phyloP scores from a whole-genome alignment of 64 coral and sea anemone genomes.

The Montipora cactus region DNA sequence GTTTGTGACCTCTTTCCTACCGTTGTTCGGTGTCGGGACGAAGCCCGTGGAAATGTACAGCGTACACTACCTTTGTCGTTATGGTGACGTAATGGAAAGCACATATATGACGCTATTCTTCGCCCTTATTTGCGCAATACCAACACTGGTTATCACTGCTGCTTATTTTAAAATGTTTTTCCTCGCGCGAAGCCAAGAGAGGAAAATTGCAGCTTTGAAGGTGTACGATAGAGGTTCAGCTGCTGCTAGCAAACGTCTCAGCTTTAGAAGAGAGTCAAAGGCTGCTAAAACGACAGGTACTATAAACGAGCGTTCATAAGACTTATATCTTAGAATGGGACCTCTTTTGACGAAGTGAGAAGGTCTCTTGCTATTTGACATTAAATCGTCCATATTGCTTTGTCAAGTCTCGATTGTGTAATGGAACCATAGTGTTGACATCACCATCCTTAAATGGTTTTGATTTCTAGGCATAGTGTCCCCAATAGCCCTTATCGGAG shows the following conservation, averaged over 20 bases:
- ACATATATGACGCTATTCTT: slow-evolving; percentile 57
- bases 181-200: slow-evolving; percentile 60
- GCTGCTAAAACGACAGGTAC: slow-evolving; percentile 72
- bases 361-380: no score
- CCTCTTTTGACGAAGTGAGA: no score
- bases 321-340: no score
- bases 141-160: slow-evolving; percentile 52
- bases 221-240: not conserved
- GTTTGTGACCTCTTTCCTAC: slow-evolving; percentile 11
- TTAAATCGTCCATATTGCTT: no score
- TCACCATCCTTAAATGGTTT: no score
- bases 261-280: slow-evolving; percentile 58
- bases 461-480: no score
- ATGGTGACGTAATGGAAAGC: slow-evolving; percentile 50
- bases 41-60: not conserved
- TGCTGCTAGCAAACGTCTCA: not conserved
- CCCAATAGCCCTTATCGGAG: no score
- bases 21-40: slow-evolving; percentile 31
- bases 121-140: slow-evolving; percentile 41
- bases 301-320: no score
- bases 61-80: slow-evolving; percentile 6
- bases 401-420: no score
- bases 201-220: slow-evolving; percentile 39
- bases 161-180: slow-evolving; percentile 67
- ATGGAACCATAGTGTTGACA: no score